These are phyloP conservation scores for Psilopsiagon aurifrons DNA, from an alignment of 2,113 vertebrate species.

Conservation along the genomic window DNA sequence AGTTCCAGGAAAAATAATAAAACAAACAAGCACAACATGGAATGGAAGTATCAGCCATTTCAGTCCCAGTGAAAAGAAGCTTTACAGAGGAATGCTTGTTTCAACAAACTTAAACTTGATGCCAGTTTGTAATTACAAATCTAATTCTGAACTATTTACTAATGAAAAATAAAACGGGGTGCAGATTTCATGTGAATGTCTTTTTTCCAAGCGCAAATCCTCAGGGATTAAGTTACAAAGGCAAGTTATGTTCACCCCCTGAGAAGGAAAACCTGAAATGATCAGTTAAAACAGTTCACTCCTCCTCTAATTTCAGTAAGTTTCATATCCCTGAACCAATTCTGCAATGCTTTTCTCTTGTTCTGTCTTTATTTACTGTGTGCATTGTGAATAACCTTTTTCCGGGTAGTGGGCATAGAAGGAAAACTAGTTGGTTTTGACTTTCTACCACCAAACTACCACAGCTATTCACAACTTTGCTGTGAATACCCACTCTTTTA, in stretches of 20 bases:
- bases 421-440: not conserved
- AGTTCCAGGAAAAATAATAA: conserved; percentile 62
- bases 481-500: not conserved
- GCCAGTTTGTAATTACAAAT: conserved; percentile 21
- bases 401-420: not conserved
- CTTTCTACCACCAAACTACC: not conserved
- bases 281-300: not conserved
- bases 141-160: not conserved
- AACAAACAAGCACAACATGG: conserved; percentile 17
- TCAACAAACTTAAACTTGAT: not conserved
- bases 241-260: not conserved
- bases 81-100: not conserved
- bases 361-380: not conserved
- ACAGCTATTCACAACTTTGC: not conserved
- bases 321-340: not conserved
- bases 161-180: not conserved
- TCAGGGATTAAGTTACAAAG: not conserved
- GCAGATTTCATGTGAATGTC: not conserved
- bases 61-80: not conserved
- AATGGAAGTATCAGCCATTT: conserved; percentile 3
- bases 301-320: not conserved
- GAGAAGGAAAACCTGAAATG: not conserved
- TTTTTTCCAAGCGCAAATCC: not conserved
- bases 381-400: not conserved
- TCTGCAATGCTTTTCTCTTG: not conserved